Base-by-base conservation (phyloP, 1,140 invertebrate genomes). In the Drosophila sulfurigaster region DNA sequence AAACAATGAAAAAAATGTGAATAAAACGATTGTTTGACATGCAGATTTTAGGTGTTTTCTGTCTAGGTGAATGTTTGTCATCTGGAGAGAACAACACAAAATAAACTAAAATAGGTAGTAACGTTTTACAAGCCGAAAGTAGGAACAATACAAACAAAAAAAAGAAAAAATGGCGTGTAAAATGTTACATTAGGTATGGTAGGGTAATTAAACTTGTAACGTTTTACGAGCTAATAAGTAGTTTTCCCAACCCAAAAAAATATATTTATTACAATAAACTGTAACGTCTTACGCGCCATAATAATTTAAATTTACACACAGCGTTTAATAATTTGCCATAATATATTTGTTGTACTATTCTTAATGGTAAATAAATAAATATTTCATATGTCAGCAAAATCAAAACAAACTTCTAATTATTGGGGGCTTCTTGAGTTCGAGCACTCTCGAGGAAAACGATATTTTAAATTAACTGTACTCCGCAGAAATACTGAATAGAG, bases 281-380 rank as follows among this genome's bases (percentile, higher is more conserved):
- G 79, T 88, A 88, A 87, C 73, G 82, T 87, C 79, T 65, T 87
- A 87, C 82, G 82, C 16, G 82, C 16, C 46, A 10, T 20, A 48
- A 48, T 8, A 1, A 48, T 48, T 2, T 16, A 4, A 13, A 1
- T 43, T 43, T n/a, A 43, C 13, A 13, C 4, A 41, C 20, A 25
- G 3, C 20, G 20, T 4, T 25, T 25, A 25, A 20, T 20, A 20
- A 20, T 3, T 0, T 20, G 20, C 20, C 20, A 20, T 20, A 20
- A 3, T 0, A 20, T 20, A 20, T 20, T 20, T 20, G 20, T 2
- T 20, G 20, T 20, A 25, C 20, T 25, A 25, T 25, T 25, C 20
- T 25, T 25, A 25, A 0, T 25, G 4, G 4, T 25, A 0, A 25
- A 25, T 25, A 25, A 25, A 25, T 25, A 25, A 25, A 25, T 25